These are phyloP conservation scores for Eupithecia inturbata DNA, from an alignment of 2,888 invertebrate species.

Conservation along the genomic window DNA sequence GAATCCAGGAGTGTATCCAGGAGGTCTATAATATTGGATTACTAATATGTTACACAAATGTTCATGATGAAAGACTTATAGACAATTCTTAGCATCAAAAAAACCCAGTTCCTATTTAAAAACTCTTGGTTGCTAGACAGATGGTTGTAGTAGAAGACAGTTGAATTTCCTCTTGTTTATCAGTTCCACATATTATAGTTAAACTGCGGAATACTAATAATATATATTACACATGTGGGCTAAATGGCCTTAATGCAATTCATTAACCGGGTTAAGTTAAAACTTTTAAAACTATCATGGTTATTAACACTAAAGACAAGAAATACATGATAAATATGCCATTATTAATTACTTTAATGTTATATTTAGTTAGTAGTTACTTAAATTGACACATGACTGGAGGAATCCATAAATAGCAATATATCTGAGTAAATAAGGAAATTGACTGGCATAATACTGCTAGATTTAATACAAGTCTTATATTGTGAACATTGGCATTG, in stretches of 20 bases:
- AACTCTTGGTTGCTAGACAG: background rate
- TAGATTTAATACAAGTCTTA: background rate
- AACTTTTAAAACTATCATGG: background rate
- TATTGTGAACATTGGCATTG: constrained; percentile 2
- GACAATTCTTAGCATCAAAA: background rate
- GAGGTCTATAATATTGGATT: constrained; percentile 62
- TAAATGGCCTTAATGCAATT: too few species aligned
- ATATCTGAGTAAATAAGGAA: background rate
- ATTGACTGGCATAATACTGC: background rate
- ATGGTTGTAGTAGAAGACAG: background rate
- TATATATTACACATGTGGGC: background rate
- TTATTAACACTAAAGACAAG: background rate
- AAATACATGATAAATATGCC: background rate
- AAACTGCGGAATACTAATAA: background rate
- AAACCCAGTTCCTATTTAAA: background rate
- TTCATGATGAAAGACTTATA: constrained; percentile 36
- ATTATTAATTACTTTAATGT: background rate
- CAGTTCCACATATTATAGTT: background rate
- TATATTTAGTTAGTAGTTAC: background rate
- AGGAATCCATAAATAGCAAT: background rate
- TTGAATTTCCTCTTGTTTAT: background rate
- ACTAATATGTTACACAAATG: constrained; percentile 32
- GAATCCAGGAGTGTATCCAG: constrained; percentile 78
- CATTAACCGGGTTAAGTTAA: background rate
- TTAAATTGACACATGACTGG: background rate